phyloP scores from a whole-genome alignment of 2,113 vertebrate genomes.

The Pseudorhombus dupliciocellatus region DNA sequence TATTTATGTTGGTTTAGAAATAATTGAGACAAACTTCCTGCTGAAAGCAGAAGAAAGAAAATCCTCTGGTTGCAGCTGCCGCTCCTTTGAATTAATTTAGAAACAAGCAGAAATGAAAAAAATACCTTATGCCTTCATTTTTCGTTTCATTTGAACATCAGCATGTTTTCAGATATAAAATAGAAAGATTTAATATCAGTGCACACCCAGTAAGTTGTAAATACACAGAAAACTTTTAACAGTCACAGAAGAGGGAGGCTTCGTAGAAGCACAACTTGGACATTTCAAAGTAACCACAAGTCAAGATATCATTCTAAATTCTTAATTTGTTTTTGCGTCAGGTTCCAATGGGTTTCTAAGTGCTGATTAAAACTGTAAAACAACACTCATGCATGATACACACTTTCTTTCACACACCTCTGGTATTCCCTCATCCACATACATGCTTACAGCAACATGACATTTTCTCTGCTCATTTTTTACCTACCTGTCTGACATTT shows the following conservation, averaged over 20 bases:
- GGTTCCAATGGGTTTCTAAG: neutral
- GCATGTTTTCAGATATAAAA: conserved; percentile 54
- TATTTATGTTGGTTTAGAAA: neutral
- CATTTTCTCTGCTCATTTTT: neutral
- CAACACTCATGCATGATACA: neutral
- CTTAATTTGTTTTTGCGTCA: neutral
- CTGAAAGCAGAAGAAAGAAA: conserved; percentile 4
- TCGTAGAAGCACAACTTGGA: neutral
- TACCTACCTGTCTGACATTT: neutral
- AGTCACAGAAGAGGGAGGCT: conserved; percentile 1
- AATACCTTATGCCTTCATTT: neutral
- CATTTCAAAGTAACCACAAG: neutral
- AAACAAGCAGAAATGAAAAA: conserved; percentile 7
- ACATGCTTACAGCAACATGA: neutral
- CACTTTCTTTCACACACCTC: conserved; percentile 26
- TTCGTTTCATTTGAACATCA: conserved; percentile 52
- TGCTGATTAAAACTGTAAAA: neutral
- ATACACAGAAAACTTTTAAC: neutral
- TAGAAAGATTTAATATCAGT: neutral
- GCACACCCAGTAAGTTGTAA: neutral
- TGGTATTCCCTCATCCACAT: neutral
- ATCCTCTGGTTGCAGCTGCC: conserved; percentile 1
- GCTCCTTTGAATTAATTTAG: conserved; percentile 13
- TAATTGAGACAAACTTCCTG: conserved; percentile 11
- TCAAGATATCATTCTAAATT: neutral